Base-by-base conservation (phyloP, 2,888 invertebrate species). In the Amblyjoppa proteus region DNA sequence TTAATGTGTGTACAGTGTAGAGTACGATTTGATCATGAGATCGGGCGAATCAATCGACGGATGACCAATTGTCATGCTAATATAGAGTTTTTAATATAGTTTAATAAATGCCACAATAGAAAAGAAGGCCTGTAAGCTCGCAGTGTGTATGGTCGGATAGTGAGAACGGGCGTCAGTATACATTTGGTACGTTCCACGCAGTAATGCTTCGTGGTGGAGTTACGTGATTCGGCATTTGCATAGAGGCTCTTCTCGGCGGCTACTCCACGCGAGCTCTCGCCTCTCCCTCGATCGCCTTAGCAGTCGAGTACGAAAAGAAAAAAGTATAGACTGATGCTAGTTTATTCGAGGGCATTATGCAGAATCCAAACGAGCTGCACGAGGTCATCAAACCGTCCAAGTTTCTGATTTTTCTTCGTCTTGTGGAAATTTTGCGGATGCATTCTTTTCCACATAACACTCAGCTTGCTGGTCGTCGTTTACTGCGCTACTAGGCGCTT, bases 401-500 rank as follows among this genome's bases (percentile, higher is more conserved):
- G 87, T 93, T 93, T 86, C 86, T 92, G 68, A 89, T 85, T 79
- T 89, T 92, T 74, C 88, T 93, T 16, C 90, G 91, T 34, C 81
- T 93, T 92, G 25, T 93, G 93, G 93, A 92, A 92, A 71, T 92
- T 93, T 85, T 92, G 89, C 89, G 90, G 92, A 90, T 98, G 98
- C 94, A 95, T 98, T 89, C 97, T 98, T 92, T 97, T 98, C 0
- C 98, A 98, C 95, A 97, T 98, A 91, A 97, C 97, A 90, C 96
- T 98, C 91, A 96, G 98, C 90, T 96, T 97, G 84, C 95, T 98
- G 93, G 98, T 98, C 89, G 97, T 98, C 87, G 97, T 97, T 49
- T 98, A 98, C 94, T 98, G 98, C 94, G 96, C 34, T 98, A 90
- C 96, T 98, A 80, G 98, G 98, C 9, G 98, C 98, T 20, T 96